Evolutionary conservation across 2,797 vertebrate genomes (phyloP), one percentile per base, ranked within the genome.

Genomic region (Melanogrammus aeglefinus): DNA sequence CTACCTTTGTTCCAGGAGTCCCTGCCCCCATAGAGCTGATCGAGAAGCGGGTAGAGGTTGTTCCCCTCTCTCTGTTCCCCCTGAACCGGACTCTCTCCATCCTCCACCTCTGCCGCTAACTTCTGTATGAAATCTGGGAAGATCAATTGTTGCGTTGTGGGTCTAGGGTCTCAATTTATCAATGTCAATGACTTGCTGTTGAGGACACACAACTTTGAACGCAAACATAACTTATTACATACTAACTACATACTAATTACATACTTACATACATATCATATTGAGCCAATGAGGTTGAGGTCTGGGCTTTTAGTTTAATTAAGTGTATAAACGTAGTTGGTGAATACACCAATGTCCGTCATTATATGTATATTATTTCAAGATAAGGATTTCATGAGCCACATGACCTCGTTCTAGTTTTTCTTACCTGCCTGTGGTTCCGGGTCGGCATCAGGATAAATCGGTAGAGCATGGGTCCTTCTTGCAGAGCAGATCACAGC

Each of bases 111-210:
- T 76, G 91, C 91, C 76, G 93, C 90, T 78, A 95, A 85, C 80
- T 93, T 94, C 84, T 95, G 93, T 78, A 94, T 87, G 10, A 95
- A 90, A 71, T 95, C 95, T 95, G 88, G 44, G 24, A 27, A 78
- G 21, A 85, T 47, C 74, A 80, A 81, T 7, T 82, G 16, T 12
- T 35, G 75, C 13, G 24, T 66, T 31, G 63, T 29, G 18, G 41
- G 51, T 63, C 57, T 69, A 8, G n/a, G 24, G 74, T 51, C 0
- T 51, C 47, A 51, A 21, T 51, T 51, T 21, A 51, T 51, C 16
- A 51, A 4, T 18, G 31, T 6, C 5, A 21, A 63, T n/a, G 57
- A n/a, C 57, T 63, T n/a, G 14, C 21, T 1, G 57, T 63, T 24
- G 21, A 21, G 21, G 57, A 63, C 21, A 63, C 8, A 7, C 21